Conservation (phyloP, 2,113 vertebrate species). For the Ophthalmolycus amberensis region DNA sequence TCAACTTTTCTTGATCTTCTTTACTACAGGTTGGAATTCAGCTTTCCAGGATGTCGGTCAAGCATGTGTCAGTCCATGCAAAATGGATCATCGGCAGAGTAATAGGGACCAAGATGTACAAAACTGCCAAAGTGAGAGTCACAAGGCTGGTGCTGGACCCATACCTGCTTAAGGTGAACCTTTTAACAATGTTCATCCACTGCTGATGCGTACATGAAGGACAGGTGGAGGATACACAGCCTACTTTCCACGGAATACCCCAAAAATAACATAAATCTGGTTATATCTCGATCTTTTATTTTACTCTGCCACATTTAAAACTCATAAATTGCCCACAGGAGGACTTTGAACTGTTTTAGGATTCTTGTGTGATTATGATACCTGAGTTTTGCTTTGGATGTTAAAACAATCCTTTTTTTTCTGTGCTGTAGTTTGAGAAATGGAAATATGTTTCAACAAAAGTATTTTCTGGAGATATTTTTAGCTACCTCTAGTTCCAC, state of each 20-base stretch:
- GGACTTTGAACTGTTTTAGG: neutral
- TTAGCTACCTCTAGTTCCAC: too few species aligned
- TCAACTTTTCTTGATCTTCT: neutral
- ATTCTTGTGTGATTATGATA: neutral
- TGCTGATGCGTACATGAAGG: neutral
- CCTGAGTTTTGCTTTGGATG: neutral
- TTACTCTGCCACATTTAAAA: neutral
- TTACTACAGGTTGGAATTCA: conserved; percentile 39
- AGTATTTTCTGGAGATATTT: neutral
- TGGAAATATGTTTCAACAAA: neutral
- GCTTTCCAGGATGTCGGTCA: conserved; percentile 86
- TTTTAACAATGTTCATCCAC: neutral
- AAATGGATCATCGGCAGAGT: conserved; percentile 96
- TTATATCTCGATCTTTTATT: too few species aligned
- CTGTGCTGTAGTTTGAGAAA: too few species aligned
- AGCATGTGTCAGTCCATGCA: conserved; percentile 89
- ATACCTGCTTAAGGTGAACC: conserved; percentile 92
- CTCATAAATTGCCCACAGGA: too few species aligned
- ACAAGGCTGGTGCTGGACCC: conserved; percentile 93
- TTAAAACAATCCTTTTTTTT: too few species aligned
- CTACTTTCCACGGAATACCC: neutral
- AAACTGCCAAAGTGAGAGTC: conserved; percentile 96
- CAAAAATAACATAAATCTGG: neutral
- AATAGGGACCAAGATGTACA: conserved; percentile 95
- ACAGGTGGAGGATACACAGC: neutral